These are phyloP conservation scores for Andricus quercusramuli DNA, from an alignment of 2,888 invertebrate species.

Conservation along the genomic window DNA sequence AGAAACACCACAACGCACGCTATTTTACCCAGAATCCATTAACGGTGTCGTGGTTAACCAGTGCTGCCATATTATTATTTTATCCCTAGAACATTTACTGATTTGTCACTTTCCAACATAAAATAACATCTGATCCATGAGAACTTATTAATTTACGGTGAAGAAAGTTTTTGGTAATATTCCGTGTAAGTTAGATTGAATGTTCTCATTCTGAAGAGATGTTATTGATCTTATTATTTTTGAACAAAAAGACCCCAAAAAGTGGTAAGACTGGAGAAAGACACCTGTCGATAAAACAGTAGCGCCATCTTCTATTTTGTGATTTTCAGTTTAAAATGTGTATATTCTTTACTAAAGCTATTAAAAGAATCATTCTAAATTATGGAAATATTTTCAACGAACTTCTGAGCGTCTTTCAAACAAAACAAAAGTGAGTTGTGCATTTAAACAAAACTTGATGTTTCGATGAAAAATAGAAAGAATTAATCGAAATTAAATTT, in stretches of 20 bases:
- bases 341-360: too few species aligned
- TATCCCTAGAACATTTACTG: background rate
- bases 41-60: conserved; percentile 1
- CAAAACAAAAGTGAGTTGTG: background rate
- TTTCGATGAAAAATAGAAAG: background rate
- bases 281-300: background rate
- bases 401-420: background rate
- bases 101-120: background rate
- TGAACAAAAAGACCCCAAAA: background rate
- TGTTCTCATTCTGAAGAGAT: background rate
- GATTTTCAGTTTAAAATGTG: background rate
- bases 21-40: conserved; percentile 70
- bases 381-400: background rate
- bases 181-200: background rate
- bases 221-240: background rate
- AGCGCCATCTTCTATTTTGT: background rate
- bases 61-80: conserved; percentile 14
- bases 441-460: background rate
- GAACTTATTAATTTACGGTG: background rate
- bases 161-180: background rate
- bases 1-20: conserved; percentile 59
- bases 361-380: background rate
- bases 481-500: background rate
- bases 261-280: background rate
- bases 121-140: background rate